Conservation (phyloP, 2,113 vertebrate genomes). For the Rhinoptilus africanus region DNA sequence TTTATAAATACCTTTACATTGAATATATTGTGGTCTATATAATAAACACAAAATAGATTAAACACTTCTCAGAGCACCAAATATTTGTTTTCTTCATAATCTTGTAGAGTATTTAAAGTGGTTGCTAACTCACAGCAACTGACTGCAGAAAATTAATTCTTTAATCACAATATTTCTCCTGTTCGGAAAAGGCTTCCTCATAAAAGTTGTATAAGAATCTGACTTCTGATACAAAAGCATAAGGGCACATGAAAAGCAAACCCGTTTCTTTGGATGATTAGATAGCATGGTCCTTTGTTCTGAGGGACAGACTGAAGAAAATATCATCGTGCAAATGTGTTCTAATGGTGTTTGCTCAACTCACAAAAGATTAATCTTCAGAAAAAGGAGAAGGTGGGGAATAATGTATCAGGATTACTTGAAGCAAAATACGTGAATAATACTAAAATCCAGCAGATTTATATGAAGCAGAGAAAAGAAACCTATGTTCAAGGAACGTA, state of each 20-base stretch:
- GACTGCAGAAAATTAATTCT: not conserved
- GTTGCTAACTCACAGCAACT: not conserved
- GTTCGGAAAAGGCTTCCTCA: not conserved
- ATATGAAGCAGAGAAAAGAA: slow-evolving; percentile 94
- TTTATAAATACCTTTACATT: not conserved
- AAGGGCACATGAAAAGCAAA: not conserved
- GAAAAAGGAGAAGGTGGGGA: slow-evolving; percentile 79
- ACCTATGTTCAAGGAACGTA: slow-evolving; percentile 97
- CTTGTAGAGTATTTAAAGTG: not conserved
- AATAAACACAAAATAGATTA: not conserved
- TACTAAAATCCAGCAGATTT: slow-evolving; percentile 95
- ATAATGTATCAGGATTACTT: slow-evolving; percentile 87
- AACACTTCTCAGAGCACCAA: not conserved
- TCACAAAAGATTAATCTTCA: slow-evolving; percentile 86
- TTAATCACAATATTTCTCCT: not conserved
- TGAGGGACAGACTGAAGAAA: not conserved
- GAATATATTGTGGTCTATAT: not conserved
- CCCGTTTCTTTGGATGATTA: not conserved
- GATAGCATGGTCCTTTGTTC: not conserved
- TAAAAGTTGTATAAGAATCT: not conserved
- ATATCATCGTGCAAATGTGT: not conserved
- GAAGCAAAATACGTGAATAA: slow-evolving; percentile 96
- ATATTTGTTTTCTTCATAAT: not conserved
- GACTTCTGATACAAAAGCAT: not conserved
- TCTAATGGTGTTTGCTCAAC: slow-evolving; percentile 77